phyloP scores from a whole-genome alignment of 1,140 invertebrate species.

The Hermatobates lingyangjiaoensis region DNA sequence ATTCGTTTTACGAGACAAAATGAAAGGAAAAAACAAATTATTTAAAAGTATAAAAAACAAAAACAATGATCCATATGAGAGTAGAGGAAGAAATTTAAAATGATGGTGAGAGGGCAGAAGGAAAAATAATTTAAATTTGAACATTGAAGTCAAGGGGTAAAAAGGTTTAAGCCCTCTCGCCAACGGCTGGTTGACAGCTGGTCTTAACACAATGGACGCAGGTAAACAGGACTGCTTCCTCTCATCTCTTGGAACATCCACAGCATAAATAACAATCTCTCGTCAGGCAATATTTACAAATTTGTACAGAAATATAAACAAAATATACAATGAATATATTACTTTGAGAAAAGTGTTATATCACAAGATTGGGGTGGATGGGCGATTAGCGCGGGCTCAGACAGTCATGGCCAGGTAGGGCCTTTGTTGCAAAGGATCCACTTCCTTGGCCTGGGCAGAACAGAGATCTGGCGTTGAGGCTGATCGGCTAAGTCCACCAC shows the following conservation, averaged over 20 bases:
- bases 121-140: too few species aligned
- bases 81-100: neutral
- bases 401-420: conserved; percentile 31
- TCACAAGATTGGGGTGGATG: neutral
- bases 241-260: too few species aligned
- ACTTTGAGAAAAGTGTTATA: neutral
- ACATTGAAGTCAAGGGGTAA: too few species aligned
- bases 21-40: neutral
- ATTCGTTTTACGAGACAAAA: neutral
- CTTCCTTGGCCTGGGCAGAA: conserved; percentile 30
- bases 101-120: neutral
- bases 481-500: conserved; percentile 23
- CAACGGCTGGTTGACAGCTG: neutral
- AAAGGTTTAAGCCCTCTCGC: neutral
- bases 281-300: too few species aligned
- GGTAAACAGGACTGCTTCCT: too few species aligned
- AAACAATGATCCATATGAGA: conserved; percentile 1
- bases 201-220: too few species aligned
- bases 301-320: too few species aligned
- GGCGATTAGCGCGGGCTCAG: conserved; percentile 3
- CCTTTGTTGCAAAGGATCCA: conserved; percentile 25
- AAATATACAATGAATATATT: too few species aligned
- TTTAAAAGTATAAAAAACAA: conserved; percentile 4
- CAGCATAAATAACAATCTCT: too few species aligned
- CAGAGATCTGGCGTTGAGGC: conserved; percentile 30